A percentile compares a stretch with the other conserved stretches of the same genome.
Evolutionary conservation across 2,888 invertebrate species (phyloP).

Genomic region (Drosophila antonietae): DNA sequence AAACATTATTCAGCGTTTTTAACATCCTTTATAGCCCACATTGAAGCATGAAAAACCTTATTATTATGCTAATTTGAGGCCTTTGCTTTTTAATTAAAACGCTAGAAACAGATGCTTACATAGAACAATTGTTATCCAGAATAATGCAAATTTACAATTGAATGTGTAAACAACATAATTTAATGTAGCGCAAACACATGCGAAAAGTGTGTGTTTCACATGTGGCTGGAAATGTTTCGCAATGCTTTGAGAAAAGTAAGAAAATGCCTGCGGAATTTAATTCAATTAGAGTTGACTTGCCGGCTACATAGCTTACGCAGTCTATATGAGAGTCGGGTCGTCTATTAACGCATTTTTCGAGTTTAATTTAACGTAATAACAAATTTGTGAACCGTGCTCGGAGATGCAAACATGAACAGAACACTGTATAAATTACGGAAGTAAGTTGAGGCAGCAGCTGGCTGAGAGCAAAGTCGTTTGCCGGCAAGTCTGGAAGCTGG

Average conservation of each 20-base stretch:
- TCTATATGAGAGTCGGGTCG: slow-evolving; percentile 25
- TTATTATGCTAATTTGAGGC: not conserved
- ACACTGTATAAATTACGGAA: slow-evolving; percentile 67
- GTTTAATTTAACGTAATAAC: slow-evolving; percentile 76
- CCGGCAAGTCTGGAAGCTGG: slow-evolving; percentile 18
- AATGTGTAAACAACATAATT: slow-evolving; percentile 25
- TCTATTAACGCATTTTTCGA: slow-evolving; percentile 76
- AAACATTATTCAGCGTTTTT: too few relatives aligned
- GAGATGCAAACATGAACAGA: slow-evolving; percentile 11
- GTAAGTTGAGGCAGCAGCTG: slow-evolving; percentile 59
- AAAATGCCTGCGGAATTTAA: slow-evolving; percentile 74
- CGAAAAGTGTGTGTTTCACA: slow-evolving; percentile 57
- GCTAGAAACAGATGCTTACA: not conserved
- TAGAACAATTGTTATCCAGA: slow-evolving; percentile 12
- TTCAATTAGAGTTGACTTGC: slow-evolving; percentile 62
- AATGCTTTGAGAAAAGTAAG: slow-evolving; percentile 46
- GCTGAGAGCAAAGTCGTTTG: slow-evolving; percentile 24
- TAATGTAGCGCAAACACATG: slow-evolving; percentile 21
- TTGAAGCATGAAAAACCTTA: too few relatives aligned
- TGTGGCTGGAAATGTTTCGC: slow-evolving; percentile 53
- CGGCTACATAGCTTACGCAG: slow-evolving; percentile 5
- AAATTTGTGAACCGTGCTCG: slow-evolving; percentile 52
- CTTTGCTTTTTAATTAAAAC: not conserved
- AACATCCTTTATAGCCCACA: too few relatives aligned
- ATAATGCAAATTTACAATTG: slow-evolving; percentile 26